Percentiles rank a stretch among this genome's conserved stretches.
Conservation (phyloP, 2,797 vertebrate genomes). For the Cephalopachus bancanus region DNA sequence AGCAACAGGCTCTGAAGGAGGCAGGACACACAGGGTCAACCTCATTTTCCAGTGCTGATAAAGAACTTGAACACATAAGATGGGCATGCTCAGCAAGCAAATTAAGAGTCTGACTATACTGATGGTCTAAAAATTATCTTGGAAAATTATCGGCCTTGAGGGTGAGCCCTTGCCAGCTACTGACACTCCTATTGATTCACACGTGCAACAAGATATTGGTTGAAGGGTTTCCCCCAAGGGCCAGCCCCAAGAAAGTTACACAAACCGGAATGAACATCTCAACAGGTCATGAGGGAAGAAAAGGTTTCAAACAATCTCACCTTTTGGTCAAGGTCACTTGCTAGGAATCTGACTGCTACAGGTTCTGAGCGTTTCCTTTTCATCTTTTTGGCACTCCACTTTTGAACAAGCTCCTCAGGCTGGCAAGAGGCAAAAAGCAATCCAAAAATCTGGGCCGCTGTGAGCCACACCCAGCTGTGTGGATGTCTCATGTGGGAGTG, state of each 20-base stretch:
- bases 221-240: not conserved
- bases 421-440: slow-evolving; percentile 94
- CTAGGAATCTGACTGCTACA: slow-evolving; percentile 90
- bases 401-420: slow-evolving; percentile 92
- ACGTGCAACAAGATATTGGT: not conserved
- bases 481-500: slow-evolving; percentile 95
- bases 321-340: slow-evolving; percentile 92
- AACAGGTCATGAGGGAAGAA: not conserved
- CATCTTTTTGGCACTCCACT: slow-evolving; percentile 87
- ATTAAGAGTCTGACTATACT: not conserved
- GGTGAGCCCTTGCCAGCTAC: not conserved
- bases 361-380: slow-evolving; percentile 79
- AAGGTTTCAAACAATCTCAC: slow-evolving; percentile 84
- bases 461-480: slow-evolving; percentile 99
- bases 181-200: not conserved
- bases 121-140: not conserved
- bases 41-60: not conserved
- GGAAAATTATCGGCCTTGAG: not conserved
- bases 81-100: not conserved
- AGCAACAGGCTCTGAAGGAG: not conserved
- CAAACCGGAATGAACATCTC: not conserved
- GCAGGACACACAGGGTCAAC: not conserved
- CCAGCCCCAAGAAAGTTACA: not conserved
- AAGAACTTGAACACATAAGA: not conserved
- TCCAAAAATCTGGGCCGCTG: slow-evolving; percentile 96